Base-by-base conservation (phyloP, 2,888 invertebrate genomes). In the Pyrochroa serraticornis region DNA sequence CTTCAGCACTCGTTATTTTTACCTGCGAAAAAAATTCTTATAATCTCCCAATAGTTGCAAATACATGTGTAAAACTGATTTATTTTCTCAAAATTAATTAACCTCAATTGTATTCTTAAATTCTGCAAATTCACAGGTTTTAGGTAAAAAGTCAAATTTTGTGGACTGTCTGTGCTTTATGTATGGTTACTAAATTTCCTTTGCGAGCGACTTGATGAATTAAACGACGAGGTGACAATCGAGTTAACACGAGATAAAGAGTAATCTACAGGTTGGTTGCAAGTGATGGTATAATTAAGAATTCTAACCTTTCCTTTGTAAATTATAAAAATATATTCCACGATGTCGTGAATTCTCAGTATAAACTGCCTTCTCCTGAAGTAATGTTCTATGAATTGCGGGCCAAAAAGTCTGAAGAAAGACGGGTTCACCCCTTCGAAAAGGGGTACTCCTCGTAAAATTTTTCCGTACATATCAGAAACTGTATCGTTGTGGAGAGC, bases 401-500 rank as follows among this genome's bases (percentile, higher is more conserved):
- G 83, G 1, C 82, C 82, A 67, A 84, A 77, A 59, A 83, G 81
- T 66, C 83, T 79, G 72, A 83, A 82, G 71, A 84, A 84, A 6
- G 83, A 82, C 7, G 80, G 74, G 63, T 84, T 83, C 43, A 83
- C 81, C 62, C 81, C 81, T 9, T 81, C 81, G 62, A 84, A 84
- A 10, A 84, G 71, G 0, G 84, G 83, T n/a, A 84, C 83, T 65
- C 83, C 82, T 7, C 82, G 74, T 1, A 84, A 71, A 0, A 83
- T 82, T 9, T 74, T 75, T 68, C 83, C 83, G 60, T 84, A 84
- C 79, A 83, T 80, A 59, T 81, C 81, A 2, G 81, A 81, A 36
- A 83, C 73, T 0, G 82, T 81, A 62, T 84, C 84, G 74, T 83
- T 83, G 79, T 83, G 82, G 45, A 84, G 66, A 1, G 82, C 81